Conservation (phyloP, 2,888 invertebrate genomes). For the Emmelina monodactyla region DNA sequence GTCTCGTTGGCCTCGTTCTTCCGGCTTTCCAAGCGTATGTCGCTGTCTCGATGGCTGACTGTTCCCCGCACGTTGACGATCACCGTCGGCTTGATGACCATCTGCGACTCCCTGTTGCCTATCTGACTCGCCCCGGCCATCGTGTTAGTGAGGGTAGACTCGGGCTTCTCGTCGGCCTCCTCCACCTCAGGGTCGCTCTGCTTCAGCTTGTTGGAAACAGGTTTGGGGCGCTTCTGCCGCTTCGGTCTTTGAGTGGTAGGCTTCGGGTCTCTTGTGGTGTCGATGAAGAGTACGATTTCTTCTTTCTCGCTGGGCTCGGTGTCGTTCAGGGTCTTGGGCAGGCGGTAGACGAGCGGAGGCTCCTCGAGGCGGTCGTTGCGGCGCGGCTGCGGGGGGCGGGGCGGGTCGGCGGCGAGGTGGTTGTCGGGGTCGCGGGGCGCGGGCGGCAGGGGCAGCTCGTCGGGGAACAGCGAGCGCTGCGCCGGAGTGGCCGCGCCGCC, state of each 20-base stretch:
- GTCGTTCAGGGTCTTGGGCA: conserved; percentile 33
- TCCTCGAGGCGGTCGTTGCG: conserved; percentile 53
- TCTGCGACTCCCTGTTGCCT: background rate
- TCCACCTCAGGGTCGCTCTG: conserved; percentile 19
- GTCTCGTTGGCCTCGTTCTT: conserved; percentile 23
- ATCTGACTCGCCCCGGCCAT: background rate
- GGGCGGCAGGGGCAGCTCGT: background rate
- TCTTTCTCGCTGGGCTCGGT: conserved; percentile 21
- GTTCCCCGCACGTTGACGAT: conserved; percentile 53
- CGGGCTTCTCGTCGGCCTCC: conserved; percentile 40
- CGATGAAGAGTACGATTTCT: conserved; percentile 39
- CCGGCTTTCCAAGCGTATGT: conserved; percentile 38
- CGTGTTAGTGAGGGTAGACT: conserved; percentile 30
- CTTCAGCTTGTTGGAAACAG: conserved; percentile 23
- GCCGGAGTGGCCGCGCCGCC: background rate
- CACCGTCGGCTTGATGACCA: conserved; percentile 39
- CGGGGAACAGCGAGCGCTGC: background rate
- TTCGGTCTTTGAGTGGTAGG: conserved; percentile 33
- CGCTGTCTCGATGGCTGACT: conserved; percentile 43
- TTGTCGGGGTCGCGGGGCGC: background rate
- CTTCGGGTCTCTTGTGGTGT: conserved; percentile 27
- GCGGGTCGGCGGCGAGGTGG: background rate
- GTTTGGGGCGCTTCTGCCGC: conserved; percentile 23
- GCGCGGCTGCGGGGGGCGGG: conserved; percentile 24
- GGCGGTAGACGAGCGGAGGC: conserved; percentile 44